Evolutionary conservation across 2,888 invertebrate genomes (phyloP), one percentile per base, ranked within the genome.

Genomic region (Hypomecis atomaria): DNA sequence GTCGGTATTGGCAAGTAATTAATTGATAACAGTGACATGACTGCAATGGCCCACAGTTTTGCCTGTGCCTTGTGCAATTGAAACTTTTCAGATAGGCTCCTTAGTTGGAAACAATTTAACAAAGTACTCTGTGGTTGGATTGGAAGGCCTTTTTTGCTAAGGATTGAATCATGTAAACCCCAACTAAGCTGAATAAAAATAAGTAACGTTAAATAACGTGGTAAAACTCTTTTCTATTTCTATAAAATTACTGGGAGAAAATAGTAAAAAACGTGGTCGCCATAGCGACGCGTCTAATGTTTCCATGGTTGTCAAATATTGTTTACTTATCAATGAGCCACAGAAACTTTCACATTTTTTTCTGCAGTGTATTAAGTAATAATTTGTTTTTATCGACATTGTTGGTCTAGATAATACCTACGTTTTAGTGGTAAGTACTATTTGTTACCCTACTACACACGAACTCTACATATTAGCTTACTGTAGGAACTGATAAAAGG

Each of bases 271-370:
- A 23, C 23, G 3, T 10, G 47, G 23, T 47, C 10, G 10, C 33
- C 47, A 47, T 47, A 33, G 33, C 47, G 47, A 47, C 47, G 47
- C 47, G 33, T 47, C 33, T 47, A 33, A 33, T 34, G 47, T 47
- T 47, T 47, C 10, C 23, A 7, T 7, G 8, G 34, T 10, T 33
- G 10, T 43, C 43, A 43, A 43, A 43, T 38, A 43, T 43, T 43
- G 43, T 43, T 43, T 43, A 43, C 43, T 11, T 43, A 11, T 5
- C 23, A 23, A 23, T 2, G 1, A 23, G 23, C 23, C 3, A 23
- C 23, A 23, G 23, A 23, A 23, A 23, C 23, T 23, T 23, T 23
- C 23, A 23, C 23, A 23, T 23, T 23, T 23, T 23, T 23, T 23
- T 23, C 23, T 23, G 1, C 23, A 23, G 23, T 23, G 23, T 23